phyloP scores from a whole-genome alignment of 1,140 invertebrate genomes.

The Lepidostoma basale region DNA sequence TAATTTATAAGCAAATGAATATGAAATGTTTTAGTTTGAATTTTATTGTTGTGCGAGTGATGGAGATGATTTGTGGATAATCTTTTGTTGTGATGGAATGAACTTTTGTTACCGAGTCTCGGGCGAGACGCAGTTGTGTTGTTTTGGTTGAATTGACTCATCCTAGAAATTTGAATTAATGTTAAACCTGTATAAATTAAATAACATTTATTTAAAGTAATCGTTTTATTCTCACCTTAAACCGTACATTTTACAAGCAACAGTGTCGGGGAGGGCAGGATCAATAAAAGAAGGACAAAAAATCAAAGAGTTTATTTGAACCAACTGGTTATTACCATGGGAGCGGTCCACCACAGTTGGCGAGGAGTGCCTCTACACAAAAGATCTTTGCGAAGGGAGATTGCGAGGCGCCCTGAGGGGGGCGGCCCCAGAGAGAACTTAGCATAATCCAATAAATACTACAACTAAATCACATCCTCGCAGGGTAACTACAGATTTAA shows the following conservation, averaged over 20 bases:
- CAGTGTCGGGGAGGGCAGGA: too few relatives aligned
- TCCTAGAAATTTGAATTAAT: constrained; percentile 2
- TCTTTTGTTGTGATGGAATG: not conserved
- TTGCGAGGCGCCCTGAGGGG: not conserved
- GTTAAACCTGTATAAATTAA: constrained; percentile 14
- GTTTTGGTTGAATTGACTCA: not conserved
- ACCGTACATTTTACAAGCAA: too few relatives aligned
- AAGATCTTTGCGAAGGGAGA: not conserved
- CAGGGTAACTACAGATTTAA: constrained; percentile 12
- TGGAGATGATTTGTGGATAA: too few relatives aligned
- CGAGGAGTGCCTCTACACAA: not conserved
- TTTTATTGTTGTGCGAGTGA: not conserved
- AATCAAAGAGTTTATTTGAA: constrained; percentile 32
- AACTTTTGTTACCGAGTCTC: not conserved
- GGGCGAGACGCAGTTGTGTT: not conserved
- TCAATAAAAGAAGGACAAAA: constrained; percentile 5
- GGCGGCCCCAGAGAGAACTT: too few relatives aligned
- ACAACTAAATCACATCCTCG: constrained; percentile 20
- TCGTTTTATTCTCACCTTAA: not conserved
- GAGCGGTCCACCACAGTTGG: not conserved
- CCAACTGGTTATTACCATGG: too few relatives aligned
- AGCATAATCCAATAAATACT: constrained; percentile 27
- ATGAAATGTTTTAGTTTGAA: constrained; percentile 12
- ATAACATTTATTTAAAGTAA: constrained; percentile 5
- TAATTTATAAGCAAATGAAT: too few relatives aligned